These are phyloP conservation scores for Glaucidium brasilianum DNA, from an alignment of 2,113 vertebrate species.

Conservation along the genomic window DNA sequence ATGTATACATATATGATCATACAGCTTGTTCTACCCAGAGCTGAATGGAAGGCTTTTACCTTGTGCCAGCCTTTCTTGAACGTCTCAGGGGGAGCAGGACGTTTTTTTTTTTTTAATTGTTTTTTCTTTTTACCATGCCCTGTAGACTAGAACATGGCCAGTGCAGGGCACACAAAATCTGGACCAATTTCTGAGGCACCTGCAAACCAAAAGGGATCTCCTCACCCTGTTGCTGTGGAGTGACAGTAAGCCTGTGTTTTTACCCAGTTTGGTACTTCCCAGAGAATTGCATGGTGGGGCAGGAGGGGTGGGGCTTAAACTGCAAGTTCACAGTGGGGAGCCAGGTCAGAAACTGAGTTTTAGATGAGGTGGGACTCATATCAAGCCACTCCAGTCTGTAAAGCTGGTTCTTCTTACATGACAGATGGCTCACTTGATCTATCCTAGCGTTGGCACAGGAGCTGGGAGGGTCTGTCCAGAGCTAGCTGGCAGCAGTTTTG, in stretches of 20 bases:
- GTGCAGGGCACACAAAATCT: background rate
- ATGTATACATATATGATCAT: background rate
- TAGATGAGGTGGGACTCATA: background rate
- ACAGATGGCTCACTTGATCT: background rate
- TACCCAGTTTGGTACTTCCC: background rate
- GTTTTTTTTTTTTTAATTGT: background rate
- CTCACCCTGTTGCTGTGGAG: background rate
- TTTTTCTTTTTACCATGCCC: background rate
- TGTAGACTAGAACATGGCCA: constrained; percentile 14
- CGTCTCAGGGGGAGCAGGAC: constrained; percentile 47
- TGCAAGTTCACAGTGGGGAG: background rate
- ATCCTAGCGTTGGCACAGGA: background rate
- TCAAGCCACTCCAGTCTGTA: background rate
- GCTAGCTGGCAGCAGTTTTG: background rate
- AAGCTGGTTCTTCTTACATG: background rate
- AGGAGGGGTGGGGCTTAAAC: background rate
- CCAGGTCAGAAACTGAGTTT: background rate
- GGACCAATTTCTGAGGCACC: constrained; percentile 21
- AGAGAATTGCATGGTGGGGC: background rate
- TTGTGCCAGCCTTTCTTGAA: constrained; percentile 28
- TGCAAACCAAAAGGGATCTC: constrained; percentile 3
- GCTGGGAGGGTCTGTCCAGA: background rate
- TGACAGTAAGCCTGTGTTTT: background rate
- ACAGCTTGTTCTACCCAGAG: constrained; percentile 38
- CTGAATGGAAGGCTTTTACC: constrained; percentile 10